Conservation (phyloP, 2,113 vertebrate genomes). For the Rhinolophus ferrumequinum region DNA sequence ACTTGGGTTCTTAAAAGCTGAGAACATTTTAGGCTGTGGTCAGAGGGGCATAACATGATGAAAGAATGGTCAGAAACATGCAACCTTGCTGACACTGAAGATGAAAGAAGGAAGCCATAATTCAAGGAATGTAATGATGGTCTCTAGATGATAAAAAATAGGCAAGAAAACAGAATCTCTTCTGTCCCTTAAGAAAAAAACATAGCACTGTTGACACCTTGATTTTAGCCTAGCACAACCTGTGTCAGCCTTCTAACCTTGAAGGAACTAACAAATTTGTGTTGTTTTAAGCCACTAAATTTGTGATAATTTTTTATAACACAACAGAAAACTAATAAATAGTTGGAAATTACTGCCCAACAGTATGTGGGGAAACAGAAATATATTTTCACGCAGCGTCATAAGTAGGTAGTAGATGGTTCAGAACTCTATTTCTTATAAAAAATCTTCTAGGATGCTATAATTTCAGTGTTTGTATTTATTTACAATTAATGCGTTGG, state of each 20-base stretch:
- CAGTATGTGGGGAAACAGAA: neutral
- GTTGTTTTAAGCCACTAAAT: neutral
- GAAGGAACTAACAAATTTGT: neutral
- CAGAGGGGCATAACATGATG: no score
- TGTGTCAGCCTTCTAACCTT: neutral
- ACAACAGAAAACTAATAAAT: neutral
- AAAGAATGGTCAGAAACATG: neutral
- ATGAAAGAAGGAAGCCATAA: accelerated
- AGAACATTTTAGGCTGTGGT: neutral
- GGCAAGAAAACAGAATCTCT: neutral
- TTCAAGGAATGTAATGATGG: neutral
- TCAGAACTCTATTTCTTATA: neutral
- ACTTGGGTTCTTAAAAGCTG: neutral
- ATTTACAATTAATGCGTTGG: neutral
- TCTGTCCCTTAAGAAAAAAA: neutral
- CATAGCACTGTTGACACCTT: neutral
- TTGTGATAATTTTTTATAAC: neutral
- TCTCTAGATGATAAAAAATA: neutral
- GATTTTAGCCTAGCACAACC: neutral
- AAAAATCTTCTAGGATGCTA: neutral
- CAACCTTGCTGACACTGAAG: neutral
- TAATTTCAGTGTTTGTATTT: neutral
- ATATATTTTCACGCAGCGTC: neutral
- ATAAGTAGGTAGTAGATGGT: neutral
- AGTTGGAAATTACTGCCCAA: neutral